phyloP scores from a whole-genome alignment of 2,888 invertebrate species.

The Drosophila pegasa region DNA sequence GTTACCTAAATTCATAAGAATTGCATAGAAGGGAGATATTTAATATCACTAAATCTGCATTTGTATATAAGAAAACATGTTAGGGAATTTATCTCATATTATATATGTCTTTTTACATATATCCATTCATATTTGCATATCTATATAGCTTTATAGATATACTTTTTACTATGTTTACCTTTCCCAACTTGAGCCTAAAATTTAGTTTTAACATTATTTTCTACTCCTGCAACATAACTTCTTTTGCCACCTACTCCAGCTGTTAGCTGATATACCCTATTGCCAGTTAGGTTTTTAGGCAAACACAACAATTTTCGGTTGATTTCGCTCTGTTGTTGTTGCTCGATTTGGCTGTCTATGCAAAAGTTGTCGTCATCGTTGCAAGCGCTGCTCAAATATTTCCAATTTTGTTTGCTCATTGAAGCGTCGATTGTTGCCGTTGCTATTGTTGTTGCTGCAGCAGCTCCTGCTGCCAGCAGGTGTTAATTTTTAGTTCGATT shows the following conservation, averaged over 20 bases:
- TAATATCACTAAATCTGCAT: too few relatives aligned
- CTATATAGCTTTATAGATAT: background rate
- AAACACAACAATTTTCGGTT: conserved; percentile 35
- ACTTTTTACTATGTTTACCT: background rate
- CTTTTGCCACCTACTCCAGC: background rate
- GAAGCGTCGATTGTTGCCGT: conserved; percentile 29
- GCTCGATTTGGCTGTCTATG: conserved; percentile 46
- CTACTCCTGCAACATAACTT: background rate
- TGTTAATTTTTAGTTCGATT: conserved; percentile 68
- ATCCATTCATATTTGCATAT: background rate
- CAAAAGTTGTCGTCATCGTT: conserved; percentile 65
- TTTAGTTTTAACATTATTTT: background rate
- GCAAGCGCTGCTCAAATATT: conserved; percentile 53
- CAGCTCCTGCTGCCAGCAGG: conserved; percentile 55
- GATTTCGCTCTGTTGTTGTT: conserved; percentile 36
- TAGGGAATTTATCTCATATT: too few relatives aligned
- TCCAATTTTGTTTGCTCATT: conserved; percentile 59
- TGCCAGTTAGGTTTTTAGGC: background rate
- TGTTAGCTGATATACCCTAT: conserved; percentile 20
- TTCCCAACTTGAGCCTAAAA: background rate
- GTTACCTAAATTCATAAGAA: background rate
- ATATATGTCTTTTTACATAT: too few relatives aligned
- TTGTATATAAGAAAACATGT: too few relatives aligned
- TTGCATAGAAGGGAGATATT: background rate
- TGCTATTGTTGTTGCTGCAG: conserved; percentile 18